A percentile compares a stretch with the other conserved stretches of the same genome.
Conservation (phyloP, 2,113 vertebrate species). For the Potamarius usumacintae region DNA sequence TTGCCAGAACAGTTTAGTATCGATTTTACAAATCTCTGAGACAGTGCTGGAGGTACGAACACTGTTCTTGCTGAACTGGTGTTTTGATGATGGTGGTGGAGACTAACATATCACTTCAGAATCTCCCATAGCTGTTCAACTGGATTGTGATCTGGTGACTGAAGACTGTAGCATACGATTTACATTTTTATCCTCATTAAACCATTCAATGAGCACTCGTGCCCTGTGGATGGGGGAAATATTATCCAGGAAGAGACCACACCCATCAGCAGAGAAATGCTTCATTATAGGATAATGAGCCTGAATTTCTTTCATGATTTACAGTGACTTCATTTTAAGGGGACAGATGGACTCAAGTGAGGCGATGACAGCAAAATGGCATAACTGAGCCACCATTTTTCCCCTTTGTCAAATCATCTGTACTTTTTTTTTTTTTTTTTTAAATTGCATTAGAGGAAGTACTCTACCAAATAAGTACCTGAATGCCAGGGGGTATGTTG, state of each 20-base stretch:
- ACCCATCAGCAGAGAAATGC: neutral
- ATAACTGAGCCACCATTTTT: neutral
- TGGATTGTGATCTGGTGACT: neutral
- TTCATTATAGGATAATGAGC: neutral
- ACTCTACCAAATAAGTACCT: conserved; percentile 71
- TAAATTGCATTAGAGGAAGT: neutral
- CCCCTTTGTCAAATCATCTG: neutral
- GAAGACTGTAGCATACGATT: neutral
- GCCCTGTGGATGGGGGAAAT: neutral
- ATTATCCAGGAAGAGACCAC: neutral
- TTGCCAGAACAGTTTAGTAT: neutral
- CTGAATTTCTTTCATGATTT: neutral
- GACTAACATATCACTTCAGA: neutral
- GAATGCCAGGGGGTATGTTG: conserved; percentile 93
- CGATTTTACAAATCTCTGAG: neutral
- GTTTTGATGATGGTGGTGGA: neutral
- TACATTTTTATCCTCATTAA: neutral
- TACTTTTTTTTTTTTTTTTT: neutral
- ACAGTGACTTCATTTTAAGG: neutral
- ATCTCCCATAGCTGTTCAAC: neutral
- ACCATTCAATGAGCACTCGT: neutral
- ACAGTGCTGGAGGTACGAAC: neutral
- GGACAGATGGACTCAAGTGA: neutral
- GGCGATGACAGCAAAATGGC: neutral
- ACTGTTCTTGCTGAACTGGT: neutral